Evolutionary conservation across 2,797 vertebrate species (phyloP).

Genomic region (Picus viridis): DNA sequence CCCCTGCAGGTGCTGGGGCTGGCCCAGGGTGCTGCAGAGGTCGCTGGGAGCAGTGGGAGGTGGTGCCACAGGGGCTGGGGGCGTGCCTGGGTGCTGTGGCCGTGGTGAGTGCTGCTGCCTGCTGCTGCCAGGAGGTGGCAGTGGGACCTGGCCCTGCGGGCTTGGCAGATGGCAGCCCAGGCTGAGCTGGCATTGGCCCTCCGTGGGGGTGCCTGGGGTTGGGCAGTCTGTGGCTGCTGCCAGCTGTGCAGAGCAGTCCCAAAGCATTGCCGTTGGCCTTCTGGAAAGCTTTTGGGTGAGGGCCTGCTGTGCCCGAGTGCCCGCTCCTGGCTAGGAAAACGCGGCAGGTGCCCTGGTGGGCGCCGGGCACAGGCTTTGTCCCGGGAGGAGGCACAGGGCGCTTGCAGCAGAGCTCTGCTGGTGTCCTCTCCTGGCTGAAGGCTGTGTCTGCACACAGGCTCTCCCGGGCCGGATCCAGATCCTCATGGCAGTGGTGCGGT

Average conservation of each 20-base stretch:
- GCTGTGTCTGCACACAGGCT: constrained; percentile 73
- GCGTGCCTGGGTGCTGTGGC: neutral
- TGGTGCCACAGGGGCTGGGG: fast-evolving
- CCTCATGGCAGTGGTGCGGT: constrained; percentile 90
- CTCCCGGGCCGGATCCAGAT: constrained; percentile 87
- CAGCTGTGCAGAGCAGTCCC: neutral
- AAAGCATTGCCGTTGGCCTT: neutral
- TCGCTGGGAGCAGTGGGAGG: neutral
- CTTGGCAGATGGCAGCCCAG: fast-evolving
- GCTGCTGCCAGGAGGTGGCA: constrained; percentile 29
- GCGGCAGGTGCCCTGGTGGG: neutral
- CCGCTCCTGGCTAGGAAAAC: neutral
- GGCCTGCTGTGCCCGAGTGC: neutral
- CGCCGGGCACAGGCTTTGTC: neutral
- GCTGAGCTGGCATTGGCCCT: neutral
- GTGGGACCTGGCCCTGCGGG: neutral
- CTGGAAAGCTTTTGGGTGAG: neutral
- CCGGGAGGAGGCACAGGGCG: neutral
- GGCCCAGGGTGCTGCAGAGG: neutral
- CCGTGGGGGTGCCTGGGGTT: neutral
- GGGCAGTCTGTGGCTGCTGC: neutral
- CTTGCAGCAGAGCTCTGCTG: neutral
- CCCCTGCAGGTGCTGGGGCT: neutral
- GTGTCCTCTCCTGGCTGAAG: neutral
- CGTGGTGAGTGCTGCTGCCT: neutral